A percentile compares a stretch with the other conserved stretches of the same genome.
Conservation (phyloP, 2,113 vertebrate species). For the Pollimyrus isidori region DNA sequence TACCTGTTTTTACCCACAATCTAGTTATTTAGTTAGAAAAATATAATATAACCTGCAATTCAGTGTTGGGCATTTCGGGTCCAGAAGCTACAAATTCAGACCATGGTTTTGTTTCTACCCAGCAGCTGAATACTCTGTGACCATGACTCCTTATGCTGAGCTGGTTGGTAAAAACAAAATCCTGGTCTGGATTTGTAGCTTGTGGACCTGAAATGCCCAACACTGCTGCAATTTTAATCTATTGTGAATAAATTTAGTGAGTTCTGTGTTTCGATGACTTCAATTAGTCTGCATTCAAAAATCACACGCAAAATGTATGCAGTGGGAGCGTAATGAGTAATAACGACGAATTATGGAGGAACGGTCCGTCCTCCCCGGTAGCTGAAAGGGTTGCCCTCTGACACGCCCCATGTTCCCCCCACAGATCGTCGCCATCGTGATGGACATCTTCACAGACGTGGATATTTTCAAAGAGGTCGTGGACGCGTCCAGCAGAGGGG, state of each 20-base stretch:
- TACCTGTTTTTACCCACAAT: background rate
- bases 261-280: background rate
- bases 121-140: too few relatives aligned
- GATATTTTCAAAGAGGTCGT: conserved; percentile 91
- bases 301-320: background rate
- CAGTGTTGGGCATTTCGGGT: too few relatives aligned
- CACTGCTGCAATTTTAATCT: background rate
- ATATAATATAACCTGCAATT: background rate
- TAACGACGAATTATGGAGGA: background rate
- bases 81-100: too few relatives aligned
- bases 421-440: conserved; percentile 87
- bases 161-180: too few relatives aligned
- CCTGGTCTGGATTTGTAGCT: too few relatives aligned
- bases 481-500: conserved; percentile 76
- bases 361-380: background rate
- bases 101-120: too few relatives aligned
- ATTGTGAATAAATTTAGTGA: background rate
- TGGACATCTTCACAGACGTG: conserved; percentile 91
- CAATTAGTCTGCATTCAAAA: background rate
- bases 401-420: background rate
- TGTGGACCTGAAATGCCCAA: too few relatives aligned
- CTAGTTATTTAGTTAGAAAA: background rate
- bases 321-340: background rate
- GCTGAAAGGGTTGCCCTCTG: background rate
- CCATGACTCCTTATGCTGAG: too few relatives aligned